These are phyloP conservation scores for Drosophila sulfurigaster DNA, from an alignment of 1,140 invertebrate species.

Conservation along the genomic window DNA sequence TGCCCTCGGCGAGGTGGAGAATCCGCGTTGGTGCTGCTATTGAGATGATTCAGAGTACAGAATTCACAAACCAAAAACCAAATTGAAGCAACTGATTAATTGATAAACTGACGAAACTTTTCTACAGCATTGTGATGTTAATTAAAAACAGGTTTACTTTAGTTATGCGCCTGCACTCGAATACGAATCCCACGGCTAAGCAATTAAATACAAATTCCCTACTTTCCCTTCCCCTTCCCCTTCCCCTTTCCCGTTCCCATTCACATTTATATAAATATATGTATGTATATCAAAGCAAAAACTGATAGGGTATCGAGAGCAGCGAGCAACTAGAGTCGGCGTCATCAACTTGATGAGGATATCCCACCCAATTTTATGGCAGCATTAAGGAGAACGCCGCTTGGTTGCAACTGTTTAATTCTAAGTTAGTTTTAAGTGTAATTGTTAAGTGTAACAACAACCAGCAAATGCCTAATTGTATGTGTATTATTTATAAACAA, in stretches of 20 bases:
- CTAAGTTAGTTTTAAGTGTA: constrained; percentile 43
- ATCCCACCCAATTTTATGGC: neutral
- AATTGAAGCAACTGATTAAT: constrained; percentile 1
- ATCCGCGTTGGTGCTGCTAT: constrained; percentile 87
- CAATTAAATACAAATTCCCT: constrained; percentile 45
- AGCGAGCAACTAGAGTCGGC: constrained; percentile 1
- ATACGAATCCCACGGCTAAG: constrained; percentile 57
- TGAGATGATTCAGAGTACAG: constrained; percentile 18
- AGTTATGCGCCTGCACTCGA: constrained; percentile 58
- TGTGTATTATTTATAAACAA: constrained; percentile 53
- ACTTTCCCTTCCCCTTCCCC: constrained; percentile 34
- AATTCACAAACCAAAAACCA: too few species aligned
- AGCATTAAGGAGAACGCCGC: neutral
- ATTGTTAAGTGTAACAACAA: constrained; percentile 32
- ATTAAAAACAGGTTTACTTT: constrained; percentile 65
- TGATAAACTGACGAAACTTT: constrained; percentile 5
- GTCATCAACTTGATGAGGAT: neutral
- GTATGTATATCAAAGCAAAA: constrained; percentile 8
- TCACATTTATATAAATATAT: constrained; percentile 15
- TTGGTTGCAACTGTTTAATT: constrained; percentile 16
- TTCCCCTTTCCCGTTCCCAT: constrained; percentile 15
- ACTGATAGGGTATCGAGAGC: constrained; percentile 49
- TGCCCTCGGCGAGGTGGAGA: constrained; percentile 87
- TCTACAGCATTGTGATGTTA: constrained; percentile 68
- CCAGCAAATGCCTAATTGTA: constrained; percentile 46